phyloP scores from a whole-genome alignment of 2,113 vertebrate species.

The Smithornis capensis region DNA sequence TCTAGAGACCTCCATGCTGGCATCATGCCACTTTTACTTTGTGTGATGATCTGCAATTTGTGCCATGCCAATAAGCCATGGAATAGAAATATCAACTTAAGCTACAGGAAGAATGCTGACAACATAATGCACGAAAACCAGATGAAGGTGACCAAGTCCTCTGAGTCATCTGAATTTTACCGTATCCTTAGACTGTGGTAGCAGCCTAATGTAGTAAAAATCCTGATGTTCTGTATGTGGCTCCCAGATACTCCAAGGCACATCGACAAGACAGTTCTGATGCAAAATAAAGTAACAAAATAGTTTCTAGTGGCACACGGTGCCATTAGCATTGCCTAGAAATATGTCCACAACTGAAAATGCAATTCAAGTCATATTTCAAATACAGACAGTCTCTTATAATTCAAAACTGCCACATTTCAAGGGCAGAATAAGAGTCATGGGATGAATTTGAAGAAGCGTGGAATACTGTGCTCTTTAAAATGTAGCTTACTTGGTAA shows the following conservation, averaged over 20 bases:
- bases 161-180: slow-evolving; percentile 45
- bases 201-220: background rate
- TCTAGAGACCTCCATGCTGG: slow-evolving; percentile 18
- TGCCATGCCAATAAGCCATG: slow-evolving; percentile 7
- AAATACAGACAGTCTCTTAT: slow-evolving; percentile 6
- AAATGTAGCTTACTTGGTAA: background rate
- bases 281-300: slow-evolving; percentile 9
- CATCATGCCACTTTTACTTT: background rate
- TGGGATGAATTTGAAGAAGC: background rate
- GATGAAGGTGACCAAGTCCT: slow-evolving; percentile 50
- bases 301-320: background rate
- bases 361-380: slow-evolving; percentile 35
- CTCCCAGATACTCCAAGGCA: background rate
- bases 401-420: slow-evolving; percentile 18
- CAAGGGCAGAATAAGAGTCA: slow-evolving; percentile 24
- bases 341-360: slow-evolving; percentile 14
- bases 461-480: background rate
- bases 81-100: slow-evolving; percentile 29
- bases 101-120: slow-evolving; percentile 47
- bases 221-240: background rate
- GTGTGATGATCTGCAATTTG: slow-evolving; percentile 56
- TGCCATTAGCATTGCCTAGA: background rate
- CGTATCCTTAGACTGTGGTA: background rate
- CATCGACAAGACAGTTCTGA: background rate
- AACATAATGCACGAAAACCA: slow-evolving; percentile 28